Evolutionary conservation across 2,113 vertebrate species (phyloP).

Genomic region (Nothocercus nigrocapillus): DNA sequence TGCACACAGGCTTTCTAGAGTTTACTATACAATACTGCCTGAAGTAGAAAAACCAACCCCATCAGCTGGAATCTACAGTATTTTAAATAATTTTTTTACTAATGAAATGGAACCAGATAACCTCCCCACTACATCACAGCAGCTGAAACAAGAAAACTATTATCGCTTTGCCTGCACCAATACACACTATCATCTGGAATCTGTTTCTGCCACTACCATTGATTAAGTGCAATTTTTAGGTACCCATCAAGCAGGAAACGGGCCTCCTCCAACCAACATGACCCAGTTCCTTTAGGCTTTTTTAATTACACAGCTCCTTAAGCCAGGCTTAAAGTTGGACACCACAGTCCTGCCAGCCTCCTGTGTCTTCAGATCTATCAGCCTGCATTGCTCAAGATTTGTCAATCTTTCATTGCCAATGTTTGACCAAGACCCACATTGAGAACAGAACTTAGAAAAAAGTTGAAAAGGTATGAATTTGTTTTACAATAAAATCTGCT

Average conservation of each 20-base stretch:
- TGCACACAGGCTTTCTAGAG: not conserved
- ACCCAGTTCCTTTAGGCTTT: not conserved
- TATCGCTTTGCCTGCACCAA: not conserved
- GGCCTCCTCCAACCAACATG: fast-evolving
- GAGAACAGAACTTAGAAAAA: not conserved
- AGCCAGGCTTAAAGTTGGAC: fast-evolving
- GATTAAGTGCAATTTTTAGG: not conserved
- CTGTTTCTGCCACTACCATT: not conserved
- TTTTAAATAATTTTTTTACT: not conserved
- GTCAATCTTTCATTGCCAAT: too few relatives aligned
- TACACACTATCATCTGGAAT: not conserved
- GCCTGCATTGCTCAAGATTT: too few relatives aligned
- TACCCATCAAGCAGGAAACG: not conserved
- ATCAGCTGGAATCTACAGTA: not conserved
- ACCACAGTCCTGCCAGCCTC: not conserved
- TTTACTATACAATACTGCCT: not conserved
- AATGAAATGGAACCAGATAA: not conserved
- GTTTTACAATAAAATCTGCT: not conserved
- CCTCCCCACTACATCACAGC: not conserved
- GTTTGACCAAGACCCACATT: not conserved
- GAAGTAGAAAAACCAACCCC: not conserved
- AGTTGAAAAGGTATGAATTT: not conserved
- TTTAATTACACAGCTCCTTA: not conserved
- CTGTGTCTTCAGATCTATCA: not conserved
- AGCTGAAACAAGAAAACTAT: not conserved